Evolutionary conservation across 2,888 invertebrate species (phyloP), one percentile per base, ranked within the genome.

Genomic region (Cryptophagus acutangulus): DNA sequence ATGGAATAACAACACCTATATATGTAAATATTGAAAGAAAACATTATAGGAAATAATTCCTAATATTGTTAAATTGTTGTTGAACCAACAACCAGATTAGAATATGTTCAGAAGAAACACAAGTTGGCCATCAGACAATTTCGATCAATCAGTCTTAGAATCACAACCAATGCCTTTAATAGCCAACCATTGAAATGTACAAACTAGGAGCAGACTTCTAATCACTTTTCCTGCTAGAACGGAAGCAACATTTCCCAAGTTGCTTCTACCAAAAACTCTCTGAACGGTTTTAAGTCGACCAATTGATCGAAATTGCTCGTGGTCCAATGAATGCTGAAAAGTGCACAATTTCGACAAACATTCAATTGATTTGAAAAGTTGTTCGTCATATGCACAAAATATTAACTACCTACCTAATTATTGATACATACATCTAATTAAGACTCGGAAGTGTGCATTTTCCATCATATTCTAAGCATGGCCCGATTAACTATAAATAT

Each of bases 401-500:
- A 31, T 31, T 29, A 28, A 3, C 9, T 20, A 20, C 20, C 9
- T 8, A 20, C 9, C 6, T 8, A 20, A 29, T 8, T 29, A 6
- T 13, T 20, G n/a, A 20, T 8, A 20, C 6, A 20, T 29, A 6
- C 12, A 13, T 20, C 20, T 41, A 45, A 26, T 26, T 17, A 25
- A 40, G 39, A 42, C 39, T 49, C 47, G 47, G 54, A 55, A 50
- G 43, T 43, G 39, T 55, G 52, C 55, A 58, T 57, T 57, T 59
- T 55, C 56, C 49, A 34, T 46, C 37, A 49, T 52, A 49, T 58
- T 52, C 51, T 51, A 61, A 55, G 59, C 54, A 26, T 55, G 57
- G 51, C 56, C 55, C 49, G 54, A 60, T 57, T 55, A 62, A 62
- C 58, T 59, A 55, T 55, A 57, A 61, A 25, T 47, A 52, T 52